Evolutionary conservation across 2,888 invertebrate genomes (phyloP), one percentile per base, ranked within the genome.

Genomic region (Caenorhabditis sp.): DNA sequence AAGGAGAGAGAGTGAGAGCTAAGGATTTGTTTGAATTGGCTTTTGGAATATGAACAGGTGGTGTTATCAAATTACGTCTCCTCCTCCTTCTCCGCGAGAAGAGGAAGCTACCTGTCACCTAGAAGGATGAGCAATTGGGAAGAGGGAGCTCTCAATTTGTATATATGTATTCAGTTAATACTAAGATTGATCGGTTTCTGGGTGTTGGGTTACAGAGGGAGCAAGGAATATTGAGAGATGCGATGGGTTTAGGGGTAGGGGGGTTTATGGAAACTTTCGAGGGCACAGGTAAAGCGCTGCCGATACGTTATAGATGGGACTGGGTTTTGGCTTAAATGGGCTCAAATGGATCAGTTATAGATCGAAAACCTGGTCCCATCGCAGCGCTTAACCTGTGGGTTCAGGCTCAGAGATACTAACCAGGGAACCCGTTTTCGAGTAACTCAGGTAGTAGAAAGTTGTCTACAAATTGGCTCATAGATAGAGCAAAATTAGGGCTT

Each of bases 41-140:
- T 54, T 6, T n/a, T 4, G 47, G 19, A 19, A 63, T 74, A 41
- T 75, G 75, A 75, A 75, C 75, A 75, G 75, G 75, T 75, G 47
- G 75, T 75, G 75, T 75, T 75, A 75, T 75, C 75, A 66, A 58
- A 75, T 75, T 75, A 75, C 75, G 31, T 41, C 26, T 31, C 51
- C n/a, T 16, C 35, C 51, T 51, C 38, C 14, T 38, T 5, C 8
- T 24, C 22, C 49, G n/a, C n/a, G n/a, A n/a, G n/a, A n/a, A n/a
- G 14, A 12, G 7, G 10, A 12, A n/a, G 19, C 73, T 63, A 51
- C 31, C 22, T 28, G 59, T 58, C 58, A 28, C 58, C 19, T 31
- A 28, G 59, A 38, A 24, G 61, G 41, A 41, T 38, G 41, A 61
- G 38, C 38, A 19, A 19, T 56, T 19, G 35, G 26, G 26, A 12